phyloP scores from a whole-genome alignment of 2,113 vertebrate species.

The Casuarius casuarius region DNA sequence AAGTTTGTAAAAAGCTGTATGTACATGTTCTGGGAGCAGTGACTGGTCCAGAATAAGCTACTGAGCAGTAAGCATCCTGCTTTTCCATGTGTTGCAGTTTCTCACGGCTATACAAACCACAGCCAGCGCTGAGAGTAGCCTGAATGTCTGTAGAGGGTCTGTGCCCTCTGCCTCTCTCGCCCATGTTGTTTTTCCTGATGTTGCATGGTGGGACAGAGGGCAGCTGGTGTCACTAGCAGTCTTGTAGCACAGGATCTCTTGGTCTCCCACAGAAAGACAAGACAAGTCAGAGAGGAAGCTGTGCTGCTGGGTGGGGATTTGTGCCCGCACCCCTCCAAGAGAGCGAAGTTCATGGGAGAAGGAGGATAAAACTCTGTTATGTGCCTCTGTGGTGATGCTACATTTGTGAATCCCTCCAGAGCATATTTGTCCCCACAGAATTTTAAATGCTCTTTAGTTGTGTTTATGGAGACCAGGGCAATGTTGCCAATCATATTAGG shows the following conservation, averaged over 20 bases:
- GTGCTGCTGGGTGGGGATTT: not conserved
- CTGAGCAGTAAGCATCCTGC: not conserved
- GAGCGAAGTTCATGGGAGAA: not conserved
- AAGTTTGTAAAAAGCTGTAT: not conserved
- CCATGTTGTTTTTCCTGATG: not conserved
- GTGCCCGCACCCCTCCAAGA: not conserved
- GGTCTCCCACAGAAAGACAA: not conserved
- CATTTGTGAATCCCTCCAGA: not conserved
- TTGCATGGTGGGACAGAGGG: not conserved
- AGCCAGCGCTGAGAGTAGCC: not conserved
- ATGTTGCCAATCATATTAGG: no score
- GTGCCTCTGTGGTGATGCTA: not conserved
- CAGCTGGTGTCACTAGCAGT: not conserved
- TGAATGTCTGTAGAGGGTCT: not conserved
- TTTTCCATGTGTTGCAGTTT: not conserved
- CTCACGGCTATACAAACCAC: not conserved
- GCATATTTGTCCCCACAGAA: not conserved
- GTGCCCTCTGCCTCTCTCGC: not conserved
- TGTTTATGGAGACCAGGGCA: not conserved
- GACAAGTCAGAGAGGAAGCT: not conserved
- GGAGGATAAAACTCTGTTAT: not conserved
- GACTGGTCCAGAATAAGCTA: not conserved
- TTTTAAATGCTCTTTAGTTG: not conserved
- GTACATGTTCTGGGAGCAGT: not conserved
- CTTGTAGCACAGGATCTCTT: not conserved